A percentile compares a stretch with the other conserved stretches of the same genome.
Conservation (phyloP, 2,113 vertebrate species). For the Murina feae region DNA sequence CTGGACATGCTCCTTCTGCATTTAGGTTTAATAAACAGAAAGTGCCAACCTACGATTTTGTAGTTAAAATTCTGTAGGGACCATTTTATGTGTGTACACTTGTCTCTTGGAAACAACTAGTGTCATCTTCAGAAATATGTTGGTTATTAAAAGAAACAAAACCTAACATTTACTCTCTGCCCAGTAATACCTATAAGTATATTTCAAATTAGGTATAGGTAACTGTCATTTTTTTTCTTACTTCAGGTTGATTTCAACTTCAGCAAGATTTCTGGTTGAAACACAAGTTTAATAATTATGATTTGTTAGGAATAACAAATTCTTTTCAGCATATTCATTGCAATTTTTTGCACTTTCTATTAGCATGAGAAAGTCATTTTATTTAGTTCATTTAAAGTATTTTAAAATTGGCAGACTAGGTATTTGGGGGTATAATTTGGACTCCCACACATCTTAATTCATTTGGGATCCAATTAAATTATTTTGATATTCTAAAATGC, state of each 20-base stretch:
- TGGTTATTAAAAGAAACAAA: conserved; percentile 8
- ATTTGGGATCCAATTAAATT: conserved; percentile 69
- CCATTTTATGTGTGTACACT: neutral
- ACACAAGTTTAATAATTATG: conserved; percentile 47
- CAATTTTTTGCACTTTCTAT: conserved; percentile 24
- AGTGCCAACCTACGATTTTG: neutral
- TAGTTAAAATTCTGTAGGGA: neutral
- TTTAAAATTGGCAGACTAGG: conserved; percentile 53
- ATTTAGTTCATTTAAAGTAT: conserved; percentile 59
- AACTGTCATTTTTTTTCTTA: conserved; percentile 45
- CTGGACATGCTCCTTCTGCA: neutral
- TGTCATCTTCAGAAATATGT: neutral
- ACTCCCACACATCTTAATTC: conserved; percentile 66
- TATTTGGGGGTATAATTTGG: conserved; percentile 63
- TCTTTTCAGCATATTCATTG: conserved; percentile 26
- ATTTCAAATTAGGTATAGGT: neutral
- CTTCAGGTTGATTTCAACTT: conserved; percentile 32
- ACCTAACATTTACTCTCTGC: neutral
- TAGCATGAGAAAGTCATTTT: conserved; percentile 39
- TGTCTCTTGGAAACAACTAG: neutral
- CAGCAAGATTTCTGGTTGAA: conserved; percentile 33
- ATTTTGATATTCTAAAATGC: conserved; percentile 66
- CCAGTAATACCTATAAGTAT: neutral
- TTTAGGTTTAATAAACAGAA: conserved; percentile 7
- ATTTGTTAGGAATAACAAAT: conserved; percentile 35